Evolutionary conservation across 1,140 invertebrate species (phyloP), one percentile per base, ranked within the genome.

Genomic region (Drepana arcuata): DNA sequence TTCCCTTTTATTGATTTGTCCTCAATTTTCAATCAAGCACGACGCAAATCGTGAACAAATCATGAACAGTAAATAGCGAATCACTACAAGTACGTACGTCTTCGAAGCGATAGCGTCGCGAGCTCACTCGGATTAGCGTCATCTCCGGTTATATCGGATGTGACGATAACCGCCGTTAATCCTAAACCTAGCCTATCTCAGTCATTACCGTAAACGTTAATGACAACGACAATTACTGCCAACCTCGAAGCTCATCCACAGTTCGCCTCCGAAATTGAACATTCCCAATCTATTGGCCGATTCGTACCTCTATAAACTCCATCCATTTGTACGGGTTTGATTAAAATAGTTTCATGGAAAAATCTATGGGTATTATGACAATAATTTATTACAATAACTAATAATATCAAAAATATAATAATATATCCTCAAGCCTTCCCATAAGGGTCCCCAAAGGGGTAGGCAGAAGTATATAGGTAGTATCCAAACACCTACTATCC

Each of bases 191-290:
- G n/a, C n/a, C n/a, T n/a, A n/a, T n/a, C 57, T 41, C 41, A 58
- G 64, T 59, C 63, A 74, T 75, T 77, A 70, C 72, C 73, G 71
- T 81, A 75, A 81, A 81, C 68, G 70, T 77, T 81, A 78, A 81
- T 77, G 73, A 63, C 57, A 48, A 62, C 54, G 62, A 71, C 73
- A 73, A 78, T 81, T 78, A 78, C 66, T 46, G 46, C 18, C 41
- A 47, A 56, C 58, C 54, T 54, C 51, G 42, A 49, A 72, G 59
- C 72, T 66, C 58, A 59, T 68, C 61, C 48, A 50, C 57, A 68
- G 58, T 34, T 50, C 29, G 48, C 50, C 56, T 45, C 52, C 56
- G 41, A 61, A 71, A 75, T 70, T 62, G 70, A 67, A 71, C 68
- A 67, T 64, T 71, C 57, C 64, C 64, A 66, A 74, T 73, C 67